Percentiles rank a stretch among this genome's conserved stretches.
These are phyloP conservation scores for Polypedilum vanderplanki DNA, from an alignment of 1,140 invertebrate species.

Conservation along the genomic window DNA sequence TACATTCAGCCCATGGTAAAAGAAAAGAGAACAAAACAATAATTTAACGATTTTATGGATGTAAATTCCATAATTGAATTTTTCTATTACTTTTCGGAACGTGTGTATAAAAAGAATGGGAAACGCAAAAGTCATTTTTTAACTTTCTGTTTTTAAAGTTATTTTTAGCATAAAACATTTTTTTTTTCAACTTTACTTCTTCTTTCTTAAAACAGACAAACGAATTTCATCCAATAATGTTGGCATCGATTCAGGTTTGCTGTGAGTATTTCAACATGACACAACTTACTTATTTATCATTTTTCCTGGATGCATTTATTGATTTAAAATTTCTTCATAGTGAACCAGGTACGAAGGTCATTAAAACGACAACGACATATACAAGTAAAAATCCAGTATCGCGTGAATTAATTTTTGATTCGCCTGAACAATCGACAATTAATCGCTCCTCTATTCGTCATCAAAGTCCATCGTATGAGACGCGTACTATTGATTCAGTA, in stretches of 20 bases:
- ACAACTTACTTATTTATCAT: constrained; percentile 32
- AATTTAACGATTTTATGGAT: too few species aligned
- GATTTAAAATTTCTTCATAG: constrained; percentile 20
- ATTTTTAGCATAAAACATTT: not conserved
- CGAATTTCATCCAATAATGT: constrained; percentile 26
- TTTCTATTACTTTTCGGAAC: too few species aligned
- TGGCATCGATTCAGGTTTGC: constrained; percentile 39
- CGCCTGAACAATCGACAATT: not conserved
- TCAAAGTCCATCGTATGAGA: constrained; percentile 30
- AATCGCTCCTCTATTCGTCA: not conserved
- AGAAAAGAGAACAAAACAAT: too few species aligned
- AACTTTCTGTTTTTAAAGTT: too few species aligned
- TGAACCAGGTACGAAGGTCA: constrained; percentile 38
- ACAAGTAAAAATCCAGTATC: constrained; percentile 30
- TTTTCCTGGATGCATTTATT: not conserved
- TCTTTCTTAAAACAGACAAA: not conserved
- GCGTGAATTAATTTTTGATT: constrained; percentile 32
- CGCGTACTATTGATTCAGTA: not conserved
- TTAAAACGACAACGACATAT: constrained; percentile 37
- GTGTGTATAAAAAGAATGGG: too few species aligned
- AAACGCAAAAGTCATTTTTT: too few species aligned
- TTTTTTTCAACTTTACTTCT: not conserved
- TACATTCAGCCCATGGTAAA: too few species aligned
- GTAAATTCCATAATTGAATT: too few species aligned
- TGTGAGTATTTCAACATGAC: constrained; percentile 42